Base-by-base conservation (phyloP, 2,113 vertebrate genomes). In the Gallinago jamesoni region DNA sequence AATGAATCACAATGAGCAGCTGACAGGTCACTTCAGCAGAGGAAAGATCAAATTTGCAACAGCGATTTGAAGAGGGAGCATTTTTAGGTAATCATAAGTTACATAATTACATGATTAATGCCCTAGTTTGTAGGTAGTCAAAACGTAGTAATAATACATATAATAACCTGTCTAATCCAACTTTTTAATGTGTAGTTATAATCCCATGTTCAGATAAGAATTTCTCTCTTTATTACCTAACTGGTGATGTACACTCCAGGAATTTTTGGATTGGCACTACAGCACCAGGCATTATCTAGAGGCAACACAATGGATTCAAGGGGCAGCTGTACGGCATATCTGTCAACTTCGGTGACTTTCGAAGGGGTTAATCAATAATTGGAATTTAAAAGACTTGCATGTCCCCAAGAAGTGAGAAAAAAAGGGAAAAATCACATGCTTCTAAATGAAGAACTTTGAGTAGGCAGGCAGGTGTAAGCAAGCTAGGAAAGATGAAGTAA, bases 71-170 rank as follows among this genome's bases (percentile, higher is more conserved):
- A 92, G 48, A 55, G 56, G 76, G 37, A 89, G 30, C 24, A 82
- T 79, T 93, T 96, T 84, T 41, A 86, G 57, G 88, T 72, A 88
- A 87, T 77, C 45, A 7, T n/a, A 90, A 94, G 20, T 86, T 59
- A 77, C 25, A 7, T 86, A 88, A 88, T 86, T 85, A 50, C 22
- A 66, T 37, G 31, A 88, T 69, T 87, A 88, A 86, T 77, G 63
- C 10, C 59, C 47, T 74, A n/a, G 64, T 37, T 89, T 87, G 69
- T 48, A 92, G n/a, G 72, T 74, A 76, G 39, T 72, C 64, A 47
- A 92, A 94, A n/a, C 45, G 28, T 39, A 68, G 53, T 55, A 90
- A 43, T 89, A 93, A 85, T 39, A 60, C 39, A 62, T 56, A 57
- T n/a, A 90, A 95, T 20, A 82, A 87, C n/a, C 31, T 2, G 1